Percentiles rank a stretch among this genome's conserved stretches.
phyloP scores from a whole-genome alignment of 2,797 vertebrate genomes.

The Nannoperca obscura region DNA sequence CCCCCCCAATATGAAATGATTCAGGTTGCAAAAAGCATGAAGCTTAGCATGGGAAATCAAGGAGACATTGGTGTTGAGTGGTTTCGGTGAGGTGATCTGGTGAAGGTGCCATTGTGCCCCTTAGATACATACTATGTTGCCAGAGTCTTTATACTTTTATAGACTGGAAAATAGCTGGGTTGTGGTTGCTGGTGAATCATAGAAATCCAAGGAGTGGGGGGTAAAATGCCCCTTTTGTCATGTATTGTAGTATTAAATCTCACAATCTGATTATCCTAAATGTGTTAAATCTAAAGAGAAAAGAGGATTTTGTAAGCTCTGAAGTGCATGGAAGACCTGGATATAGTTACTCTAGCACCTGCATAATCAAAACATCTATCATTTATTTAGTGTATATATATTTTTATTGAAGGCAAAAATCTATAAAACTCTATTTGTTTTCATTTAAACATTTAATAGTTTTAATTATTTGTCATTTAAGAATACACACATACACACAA shows the following conservation, averaged over 20 bases:
- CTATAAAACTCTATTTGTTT: neutral
- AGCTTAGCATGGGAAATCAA: constrained; percentile 13
- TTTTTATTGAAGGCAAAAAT: neutral
- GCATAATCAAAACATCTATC: neutral
- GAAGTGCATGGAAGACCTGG: neutral
- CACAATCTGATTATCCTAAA: constrained; percentile 9
- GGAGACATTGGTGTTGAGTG: neutral
- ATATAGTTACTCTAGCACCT: neutral
- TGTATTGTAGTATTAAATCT: constrained; percentile 4
- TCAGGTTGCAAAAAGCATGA: constrained; percentile 31
- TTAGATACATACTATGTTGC: constrained; percentile 25
- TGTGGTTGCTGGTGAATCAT: constrained; percentile 62
- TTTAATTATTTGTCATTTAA: neutral
- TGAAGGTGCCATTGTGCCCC: constrained; percentile 34
- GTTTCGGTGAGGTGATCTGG: constrained; percentile 23
- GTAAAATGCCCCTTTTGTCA: neutral
- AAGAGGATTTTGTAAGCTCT: neutral
- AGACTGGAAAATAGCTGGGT: constrained; percentile 15
- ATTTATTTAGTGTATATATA: too few species aligned
- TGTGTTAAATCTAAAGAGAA: neutral
- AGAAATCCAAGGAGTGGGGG: constrained; percentile 27
- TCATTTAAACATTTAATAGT: neutral
- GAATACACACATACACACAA: neutral
- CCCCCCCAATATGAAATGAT: constrained; percentile 33
- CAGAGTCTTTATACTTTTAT: constrained; percentile 35